Percentiles rank a stretch among this genome's conserved stretches.
Evolutionary conservation across 2,888 invertebrate genomes (phyloP).

Genomic region (Eumacrocentrus americanus): DNA sequence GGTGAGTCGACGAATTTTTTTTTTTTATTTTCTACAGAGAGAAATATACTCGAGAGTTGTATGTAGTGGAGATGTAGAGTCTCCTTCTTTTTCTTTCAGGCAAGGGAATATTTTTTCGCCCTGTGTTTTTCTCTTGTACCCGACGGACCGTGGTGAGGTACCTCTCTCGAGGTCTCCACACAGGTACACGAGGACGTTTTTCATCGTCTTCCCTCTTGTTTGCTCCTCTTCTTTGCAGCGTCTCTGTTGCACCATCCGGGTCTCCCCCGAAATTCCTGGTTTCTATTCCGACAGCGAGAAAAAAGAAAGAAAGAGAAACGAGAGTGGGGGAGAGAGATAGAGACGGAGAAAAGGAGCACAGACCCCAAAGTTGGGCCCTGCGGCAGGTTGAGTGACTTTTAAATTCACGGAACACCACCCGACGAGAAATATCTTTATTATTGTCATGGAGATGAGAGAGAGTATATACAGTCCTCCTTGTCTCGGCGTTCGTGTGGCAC

Average conservation of each 20-base stretch:
- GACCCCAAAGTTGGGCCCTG: constrained; percentile 25
- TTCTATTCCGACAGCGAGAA: constrained; percentile 43
- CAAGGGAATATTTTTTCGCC: constrained; percentile 33
- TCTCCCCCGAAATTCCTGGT: constrained; percentile 49
- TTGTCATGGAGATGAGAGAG: constrained; percentile 55
- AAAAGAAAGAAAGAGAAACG: not conserved
- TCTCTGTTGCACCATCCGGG: constrained; percentile 30
- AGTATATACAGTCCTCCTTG: too few relatives aligned
- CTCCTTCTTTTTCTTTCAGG: too few relatives aligned
- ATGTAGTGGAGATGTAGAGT: too few relatives aligned
- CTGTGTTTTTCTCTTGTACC: constrained; percentile 23
- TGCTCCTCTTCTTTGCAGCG: constrained; percentile 32
- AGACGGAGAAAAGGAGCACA: constrained; percentile 11
- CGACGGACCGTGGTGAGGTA: constrained; percentile 6
- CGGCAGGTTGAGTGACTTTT: constrained; percentile 41
- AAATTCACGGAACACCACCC: constrained; percentile 39
- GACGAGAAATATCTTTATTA: constrained; percentile 55
- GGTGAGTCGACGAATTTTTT: constrained; percentile 29
- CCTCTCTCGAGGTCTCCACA: constrained; percentile 12
- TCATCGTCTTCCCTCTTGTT: constrained; percentile 42
- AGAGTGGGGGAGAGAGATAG: too few relatives aligned
- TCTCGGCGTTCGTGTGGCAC: not conserved
- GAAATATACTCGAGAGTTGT: too few relatives aligned
- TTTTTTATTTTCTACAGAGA: constrained; percentile 31
- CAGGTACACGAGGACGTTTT: constrained; percentile 30